phyloP scores from a whole-genome alignment of 2,888 invertebrate species.

The Oligia strigilis region DNA sequence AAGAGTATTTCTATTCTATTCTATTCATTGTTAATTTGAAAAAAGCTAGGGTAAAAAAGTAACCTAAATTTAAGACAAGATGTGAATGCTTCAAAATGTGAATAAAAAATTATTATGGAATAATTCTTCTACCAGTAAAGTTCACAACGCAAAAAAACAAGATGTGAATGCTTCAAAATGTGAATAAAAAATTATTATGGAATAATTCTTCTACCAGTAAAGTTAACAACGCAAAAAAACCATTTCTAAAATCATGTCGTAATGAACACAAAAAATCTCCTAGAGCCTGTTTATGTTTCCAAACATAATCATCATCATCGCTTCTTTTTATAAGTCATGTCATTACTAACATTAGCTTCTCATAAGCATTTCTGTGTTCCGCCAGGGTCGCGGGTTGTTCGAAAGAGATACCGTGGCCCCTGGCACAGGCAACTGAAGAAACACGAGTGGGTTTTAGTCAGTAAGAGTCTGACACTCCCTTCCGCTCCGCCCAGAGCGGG shows the following conservation, averaged over 20 bases:
- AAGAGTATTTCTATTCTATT: no score
- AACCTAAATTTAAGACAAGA: background rate
- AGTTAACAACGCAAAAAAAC: background rate
- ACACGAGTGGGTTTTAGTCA: no score
- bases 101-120: no score
- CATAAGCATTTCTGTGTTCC: background rate
- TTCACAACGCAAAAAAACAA: background rate
- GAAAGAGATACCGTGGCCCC: no score
- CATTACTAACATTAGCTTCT: background rate
- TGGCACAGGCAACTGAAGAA: no score
- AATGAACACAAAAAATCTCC: background rate
- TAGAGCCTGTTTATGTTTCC: background rate
- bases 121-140: background rate
- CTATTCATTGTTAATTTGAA: background rate
- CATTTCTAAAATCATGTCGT: background rate
- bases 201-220: background rate
- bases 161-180: background rate
- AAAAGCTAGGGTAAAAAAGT: background rate
- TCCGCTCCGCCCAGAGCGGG: no score
- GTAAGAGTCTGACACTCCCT: no score
- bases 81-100: background rate
- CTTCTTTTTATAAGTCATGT: background rate
- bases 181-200: no score
- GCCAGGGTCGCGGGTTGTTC: no score
- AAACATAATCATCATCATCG: background rate